Conservation (phyloP, 2,888 invertebrate genomes). For the Heteropelma amictum region DNA sequence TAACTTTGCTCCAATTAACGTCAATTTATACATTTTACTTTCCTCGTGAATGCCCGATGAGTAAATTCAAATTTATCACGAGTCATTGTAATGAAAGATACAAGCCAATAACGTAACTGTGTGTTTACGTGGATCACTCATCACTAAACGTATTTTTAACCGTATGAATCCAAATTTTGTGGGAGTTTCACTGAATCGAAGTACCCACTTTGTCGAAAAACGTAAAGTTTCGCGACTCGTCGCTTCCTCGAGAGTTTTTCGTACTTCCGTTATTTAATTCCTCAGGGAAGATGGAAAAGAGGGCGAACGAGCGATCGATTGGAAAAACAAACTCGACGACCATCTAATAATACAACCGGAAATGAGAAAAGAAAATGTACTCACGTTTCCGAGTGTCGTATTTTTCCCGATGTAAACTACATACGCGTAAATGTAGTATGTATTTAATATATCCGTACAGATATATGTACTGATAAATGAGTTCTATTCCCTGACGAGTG, state of each 20-base stretch:
- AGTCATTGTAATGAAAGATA: neutral
- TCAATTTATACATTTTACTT: constrained; percentile 32
- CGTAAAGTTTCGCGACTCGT: too few relatives aligned
- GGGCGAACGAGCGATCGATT: too few relatives aligned
- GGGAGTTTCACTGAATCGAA: too few relatives aligned
- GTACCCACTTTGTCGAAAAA: too few relatives aligned
- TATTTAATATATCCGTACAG: neutral
- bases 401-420: neutral
- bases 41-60: constrained; percentile 1
- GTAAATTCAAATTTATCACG: neutral
- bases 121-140: too few relatives aligned
- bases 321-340: too few relatives aligned
- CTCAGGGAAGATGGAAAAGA: too few relatives aligned
- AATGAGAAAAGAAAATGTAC: constrained; percentile 1
- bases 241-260: too few relatives aligned
- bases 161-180: too few relatives aligned
- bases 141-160: too few relatives aligned
- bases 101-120: too few relatives aligned
- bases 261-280: too few relatives aligned
- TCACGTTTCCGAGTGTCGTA: constrained; percentile 19
- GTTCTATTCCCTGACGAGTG: constrained; percentile 57
- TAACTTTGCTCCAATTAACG: constrained; percentile 18
- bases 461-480: constrained; percentile 44
- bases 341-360: constrained; percentile 7
- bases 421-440: constrained; percentile 7